These are phyloP conservation scores for Scelioninae gen. 1 DNA, from an alignment of 2,888 invertebrate species.

Conservation along the genomic window DNA sequence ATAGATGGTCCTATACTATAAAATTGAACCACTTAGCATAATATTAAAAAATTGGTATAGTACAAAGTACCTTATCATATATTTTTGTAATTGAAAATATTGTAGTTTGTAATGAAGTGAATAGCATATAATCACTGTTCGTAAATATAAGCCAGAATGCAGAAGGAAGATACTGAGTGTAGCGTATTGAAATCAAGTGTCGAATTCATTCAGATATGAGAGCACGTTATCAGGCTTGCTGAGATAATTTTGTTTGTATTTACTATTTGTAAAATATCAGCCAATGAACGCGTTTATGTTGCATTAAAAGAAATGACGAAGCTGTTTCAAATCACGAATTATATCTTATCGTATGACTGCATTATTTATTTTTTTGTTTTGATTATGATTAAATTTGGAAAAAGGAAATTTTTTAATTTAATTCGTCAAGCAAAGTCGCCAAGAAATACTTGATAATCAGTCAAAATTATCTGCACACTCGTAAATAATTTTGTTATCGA, in stretches of 20 bases:
- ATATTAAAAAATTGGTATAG: too few species aligned
- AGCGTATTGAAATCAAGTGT: neutral
- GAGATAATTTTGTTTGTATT: conserved; percentile 45
- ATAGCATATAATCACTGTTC: too few species aligned
- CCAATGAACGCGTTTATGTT: conserved; percentile 6
- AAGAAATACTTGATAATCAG: conserved; percentile 19
- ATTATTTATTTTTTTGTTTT: conserved; percentile 44
- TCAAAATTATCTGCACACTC: conserved; percentile 33
- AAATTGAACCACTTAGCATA: too few species aligned
- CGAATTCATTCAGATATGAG: conserved; percentile 15
- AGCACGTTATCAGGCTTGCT: conserved; percentile 26
- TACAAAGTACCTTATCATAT: too few species aligned
- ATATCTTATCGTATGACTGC: conserved; percentile 38
- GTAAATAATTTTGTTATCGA: too few species aligned
- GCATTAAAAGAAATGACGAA: conserved; percentile 54
- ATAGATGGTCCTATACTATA: too few species aligned
- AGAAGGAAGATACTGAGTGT: too few species aligned
- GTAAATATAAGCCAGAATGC: too few species aligned
- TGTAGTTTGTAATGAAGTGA: too few species aligned
- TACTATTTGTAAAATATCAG: conserved; percentile 51
- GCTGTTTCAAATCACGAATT: conserved; percentile 30
- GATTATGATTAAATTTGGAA: conserved; percentile 48
- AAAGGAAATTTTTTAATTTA: conserved; percentile 46
- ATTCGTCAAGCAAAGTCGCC: neutral
- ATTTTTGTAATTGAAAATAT: too few species aligned